Evolutionary conservation across 2,113 vertebrate genomes (phyloP), one percentile per base, ranked within the genome.

Genomic region (Psettodes erumei): DNA sequence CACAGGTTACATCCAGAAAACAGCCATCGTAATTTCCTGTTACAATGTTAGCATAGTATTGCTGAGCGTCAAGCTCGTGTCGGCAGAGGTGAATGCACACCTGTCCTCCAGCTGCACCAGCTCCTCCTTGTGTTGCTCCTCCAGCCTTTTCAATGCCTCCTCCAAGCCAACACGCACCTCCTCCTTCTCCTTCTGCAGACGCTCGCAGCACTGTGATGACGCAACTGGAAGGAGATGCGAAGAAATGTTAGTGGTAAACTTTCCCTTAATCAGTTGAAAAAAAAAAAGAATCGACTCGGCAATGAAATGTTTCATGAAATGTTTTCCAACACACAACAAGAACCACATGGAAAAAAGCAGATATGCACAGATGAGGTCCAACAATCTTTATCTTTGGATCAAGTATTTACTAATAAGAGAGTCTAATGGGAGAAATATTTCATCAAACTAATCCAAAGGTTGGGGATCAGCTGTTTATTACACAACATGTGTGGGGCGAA

Each of bases 101-200:
- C 90, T 95, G 55, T 95, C 93, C 90, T 99, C 96, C 85, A 97
- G 92, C 67, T 95, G 95, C 1, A 86, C 75, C 32, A 96, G 89
- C 56, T 97, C 97, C 0, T 90, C 91, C 89, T 93, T 92, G 86
- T 98, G 96, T 68, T 97, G 94, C 90, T 95, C 92, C 90, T 94
- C 93, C 35, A 96, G 81, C 83, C 94, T 95, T 81, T 91, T 93
- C 84, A 98, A 63, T 33, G 93, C 93, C 9, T 93, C 95, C 90
- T 97, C 95, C 50, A 96, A 91, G 16, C 91, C 79, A 27, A 70
- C 38, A 13, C 92, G 95, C 48, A 95, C 90, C 86, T 97, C 96
- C 80, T 95, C 94, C 86, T 95, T 95, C 80, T 96, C 96, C 91
- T 91, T 93, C 89, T 96, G 94, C 85, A 98, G 92, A 58, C 93